These are phyloP conservation scores for Actenoides hombroni DNA, from an alignment of 2,113 vertebrate species.

Conservation along the genomic window DNA sequence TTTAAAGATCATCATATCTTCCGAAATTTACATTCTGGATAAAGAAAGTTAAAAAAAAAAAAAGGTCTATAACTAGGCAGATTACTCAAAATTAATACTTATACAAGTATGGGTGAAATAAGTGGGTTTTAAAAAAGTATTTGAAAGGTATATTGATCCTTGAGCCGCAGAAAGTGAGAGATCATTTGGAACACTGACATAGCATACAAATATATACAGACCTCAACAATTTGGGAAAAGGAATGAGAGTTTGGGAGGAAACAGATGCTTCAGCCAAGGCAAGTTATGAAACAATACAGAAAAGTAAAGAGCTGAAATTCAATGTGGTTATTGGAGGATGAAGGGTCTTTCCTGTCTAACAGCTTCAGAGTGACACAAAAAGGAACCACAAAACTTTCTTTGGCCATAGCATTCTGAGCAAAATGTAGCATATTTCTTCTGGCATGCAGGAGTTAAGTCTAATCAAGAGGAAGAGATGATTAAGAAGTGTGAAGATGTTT, in stretches of 20 bases:
- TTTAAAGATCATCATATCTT: not conserved
- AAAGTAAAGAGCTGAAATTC: not conserved
- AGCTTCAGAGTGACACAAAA: not conserved
- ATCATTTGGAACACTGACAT: not conserved
- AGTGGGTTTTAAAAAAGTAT: not conserved
- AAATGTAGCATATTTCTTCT: not conserved
- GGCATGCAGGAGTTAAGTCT: not conserved
- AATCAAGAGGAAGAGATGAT: not conserved
- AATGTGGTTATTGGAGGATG: not conserved
- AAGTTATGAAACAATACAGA: not conserved
- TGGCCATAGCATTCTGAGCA: not conserved
- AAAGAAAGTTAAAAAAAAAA: not conserved
- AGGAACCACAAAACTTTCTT: not conserved
- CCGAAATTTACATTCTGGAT: not conserved
- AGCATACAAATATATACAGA: not conserved
- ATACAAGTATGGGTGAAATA: not conserved
- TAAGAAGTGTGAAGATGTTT: not conserved
- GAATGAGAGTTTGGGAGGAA: not conserved
- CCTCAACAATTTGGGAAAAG: not conserved
- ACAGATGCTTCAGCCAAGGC: not conserved
- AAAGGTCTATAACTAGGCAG: not conserved
- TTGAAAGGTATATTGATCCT: not conserved
- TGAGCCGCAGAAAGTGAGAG: not conserved
- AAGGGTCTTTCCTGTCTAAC: not conserved
- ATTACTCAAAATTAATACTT: not conserved